Evolutionary conservation across 2,888 invertebrate genomes (phyloP).

Genomic region (Glaucopsyche alexis): DNA sequence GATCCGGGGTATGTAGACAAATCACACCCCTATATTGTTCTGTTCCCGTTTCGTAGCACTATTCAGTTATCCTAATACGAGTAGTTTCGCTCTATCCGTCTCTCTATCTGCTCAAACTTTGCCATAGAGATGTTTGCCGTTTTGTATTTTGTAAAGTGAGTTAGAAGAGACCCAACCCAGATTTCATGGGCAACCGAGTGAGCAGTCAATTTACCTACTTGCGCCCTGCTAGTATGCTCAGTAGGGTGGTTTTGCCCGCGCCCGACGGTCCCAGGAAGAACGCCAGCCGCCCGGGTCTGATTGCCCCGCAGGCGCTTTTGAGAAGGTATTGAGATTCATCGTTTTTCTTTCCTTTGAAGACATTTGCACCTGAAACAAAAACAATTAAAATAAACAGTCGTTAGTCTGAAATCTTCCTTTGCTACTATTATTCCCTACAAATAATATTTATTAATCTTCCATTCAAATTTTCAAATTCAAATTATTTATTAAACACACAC

Average conservation of each 20-base stretch:
- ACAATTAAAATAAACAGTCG: not conserved
- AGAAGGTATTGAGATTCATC: conserved; percentile 63
- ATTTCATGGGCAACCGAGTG: not conserved
- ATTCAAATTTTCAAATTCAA: no score
- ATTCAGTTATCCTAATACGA: no score
- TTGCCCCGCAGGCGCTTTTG: conserved; percentile 78
- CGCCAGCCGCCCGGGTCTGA: conserved; percentile 81
- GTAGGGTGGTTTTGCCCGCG: conserved; percentile 87
- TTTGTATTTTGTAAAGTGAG: no score
- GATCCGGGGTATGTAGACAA: no score
- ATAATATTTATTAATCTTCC: no score
- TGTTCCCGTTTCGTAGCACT: no score
- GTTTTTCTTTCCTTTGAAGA: conserved; percentile 41
- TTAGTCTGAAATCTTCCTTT: not conserved
- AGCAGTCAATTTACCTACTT: conserved; percentile 67
- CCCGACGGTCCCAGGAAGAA: conserved; percentile 86
- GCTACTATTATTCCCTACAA: not conserved
- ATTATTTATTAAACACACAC: no score
- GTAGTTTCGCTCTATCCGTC: no score
- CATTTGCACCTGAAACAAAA: conserved; percentile 43
- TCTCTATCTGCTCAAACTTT: no score
- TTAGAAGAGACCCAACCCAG: no score
- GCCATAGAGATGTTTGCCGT: no score
- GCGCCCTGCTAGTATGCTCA: conserved; percentile 87
- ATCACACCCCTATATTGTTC: no score